phyloP scores from a whole-genome alignment of 2,888 invertebrate species.

The Ernsta delagoae region DNA sequence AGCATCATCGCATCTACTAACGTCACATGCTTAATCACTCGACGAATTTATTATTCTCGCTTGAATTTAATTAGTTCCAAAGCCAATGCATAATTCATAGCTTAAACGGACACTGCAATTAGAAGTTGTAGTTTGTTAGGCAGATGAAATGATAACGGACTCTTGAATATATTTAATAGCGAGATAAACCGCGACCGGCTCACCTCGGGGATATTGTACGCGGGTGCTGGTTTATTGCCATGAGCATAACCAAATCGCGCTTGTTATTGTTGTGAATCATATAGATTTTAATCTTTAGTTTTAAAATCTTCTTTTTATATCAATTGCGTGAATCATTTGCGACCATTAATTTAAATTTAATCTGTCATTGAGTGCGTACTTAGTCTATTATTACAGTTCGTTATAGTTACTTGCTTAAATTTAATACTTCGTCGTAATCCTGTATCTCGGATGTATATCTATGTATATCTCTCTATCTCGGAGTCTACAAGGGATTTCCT shows the following conservation, averaged over 20 bases:
- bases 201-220: slow-evolving; percentile 4
- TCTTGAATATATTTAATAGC: slow-evolving; percentile 34
- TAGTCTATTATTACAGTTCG: no score
- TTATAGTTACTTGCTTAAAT: no score
- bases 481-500: slow-evolving; percentile 24
- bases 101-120: slow-evolving; percentile 41
- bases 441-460: no score
- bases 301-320: neutral
- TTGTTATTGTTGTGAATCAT: slow-evolving; percentile 6
- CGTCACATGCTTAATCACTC: slow-evolving; percentile 39
- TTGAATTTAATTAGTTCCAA: slow-evolving; percentile 44
- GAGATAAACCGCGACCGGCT: slow-evolving; percentile 15
- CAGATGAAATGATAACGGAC: slow-evolving; percentile 34
- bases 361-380: no score
- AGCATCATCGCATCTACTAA: slow-evolving; percentile 44
- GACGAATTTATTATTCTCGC: slow-evolving; percentile 38
- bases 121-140: slow-evolving; percentile 39
- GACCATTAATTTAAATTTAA: no score
- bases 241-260: neutral
- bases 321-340: no score
- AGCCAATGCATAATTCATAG: slow-evolving; percentile 46
- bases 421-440: no score
- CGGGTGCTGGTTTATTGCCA: slow-evolving; percentile 8
- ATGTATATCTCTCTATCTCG: no score
- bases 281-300: neutral